Conservation (phyloP, 2,888 invertebrate species). For the Hermodice carunculata region DNA sequence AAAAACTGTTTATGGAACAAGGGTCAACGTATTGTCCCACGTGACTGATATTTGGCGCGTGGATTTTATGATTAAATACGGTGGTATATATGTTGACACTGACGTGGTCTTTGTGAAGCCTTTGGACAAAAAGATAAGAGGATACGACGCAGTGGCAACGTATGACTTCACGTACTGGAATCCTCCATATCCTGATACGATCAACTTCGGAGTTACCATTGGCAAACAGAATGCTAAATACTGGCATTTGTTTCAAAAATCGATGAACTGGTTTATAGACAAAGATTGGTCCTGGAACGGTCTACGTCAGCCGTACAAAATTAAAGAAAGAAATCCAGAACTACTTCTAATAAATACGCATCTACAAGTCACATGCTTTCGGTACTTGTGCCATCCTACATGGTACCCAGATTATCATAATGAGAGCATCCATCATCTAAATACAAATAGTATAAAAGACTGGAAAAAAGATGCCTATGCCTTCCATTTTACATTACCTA, state of each 20-base stretch:
- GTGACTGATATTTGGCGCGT: slow-evolving; percentile 63
- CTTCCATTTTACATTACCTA: slow-evolving; percentile 65
- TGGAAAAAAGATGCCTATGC: slow-evolving; percentile 59
- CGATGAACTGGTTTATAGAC: slow-evolving; percentile 48
- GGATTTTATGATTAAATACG: slow-evolving; percentile 63
- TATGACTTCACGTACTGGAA: slow-evolving; percentile 61
- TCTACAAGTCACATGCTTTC: slow-evolving; percentile 61
- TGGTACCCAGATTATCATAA: slow-evolving; percentile 57
- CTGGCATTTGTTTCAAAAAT: slow-evolving; percentile 45
- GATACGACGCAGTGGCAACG: slow-evolving; percentile 56
- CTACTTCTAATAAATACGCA: slow-evolving; percentile 52
- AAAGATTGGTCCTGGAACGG: slow-evolving; percentile 49
- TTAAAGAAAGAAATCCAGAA: slow-evolving; percentile 60
- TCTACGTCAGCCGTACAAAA: slow-evolving; percentile 44
- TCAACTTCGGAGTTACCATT: slow-evolving; percentile 55
- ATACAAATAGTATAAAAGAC: slow-evolving; percentile 47
- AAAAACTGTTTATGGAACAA: slow-evolving; percentile 41
- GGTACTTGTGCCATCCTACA: slow-evolving; percentile 60
- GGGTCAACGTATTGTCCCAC: slow-evolving; percentile 56
- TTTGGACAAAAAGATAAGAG: slow-evolving; percentile 39
- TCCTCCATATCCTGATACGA: slow-evolving; percentile 51
- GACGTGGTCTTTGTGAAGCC: slow-evolving; percentile 59
- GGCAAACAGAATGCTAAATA: slow-evolving; percentile 50
- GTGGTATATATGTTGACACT: slow-evolving; percentile 66
- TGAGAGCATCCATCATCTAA: slow-evolving; percentile 44